These are phyloP conservation scores for Charina bottae DNA, from an alignment of 2,113 vertebrate genomes.

Conservation along the genomic window DNA sequence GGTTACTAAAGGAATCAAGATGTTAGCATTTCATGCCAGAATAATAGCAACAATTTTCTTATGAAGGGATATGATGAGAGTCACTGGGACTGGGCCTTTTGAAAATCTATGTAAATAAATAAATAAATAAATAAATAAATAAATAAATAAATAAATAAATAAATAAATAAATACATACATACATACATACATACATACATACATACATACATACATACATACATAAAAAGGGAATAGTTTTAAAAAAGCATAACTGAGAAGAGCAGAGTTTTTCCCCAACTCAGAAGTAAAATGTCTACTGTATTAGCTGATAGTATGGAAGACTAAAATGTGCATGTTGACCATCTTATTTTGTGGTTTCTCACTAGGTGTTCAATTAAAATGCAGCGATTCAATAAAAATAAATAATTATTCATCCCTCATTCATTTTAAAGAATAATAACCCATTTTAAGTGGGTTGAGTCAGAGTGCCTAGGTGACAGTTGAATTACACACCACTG, in stretches of 20 bases:
- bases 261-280: accelerated
- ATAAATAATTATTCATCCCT: background rate
- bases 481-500: background rate
- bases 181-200: background rate
- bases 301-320: background rate
- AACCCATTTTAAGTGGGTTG: background rate
- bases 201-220: background rate
- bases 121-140: background rate
- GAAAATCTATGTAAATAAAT: background rate
- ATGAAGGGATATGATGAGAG: background rate
- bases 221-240: background rate
- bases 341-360: background rate
- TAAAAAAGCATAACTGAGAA: background rate
- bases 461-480: background rate
- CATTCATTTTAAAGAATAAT: background rate
- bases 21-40: background rate
- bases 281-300: background rate
- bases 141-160: no score
- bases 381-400: background rate
- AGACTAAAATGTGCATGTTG: background rate
- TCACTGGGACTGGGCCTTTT: background rate
- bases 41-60: conserved; percentile 17
- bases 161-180: no score
- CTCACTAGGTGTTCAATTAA: background rate
- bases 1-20: conserved; percentile 8